Evolutionary conservation across 2,888 invertebrate species (phyloP), one percentile per base, ranked within the genome.

Genomic region (Dinocampus coccinellae): DNA sequence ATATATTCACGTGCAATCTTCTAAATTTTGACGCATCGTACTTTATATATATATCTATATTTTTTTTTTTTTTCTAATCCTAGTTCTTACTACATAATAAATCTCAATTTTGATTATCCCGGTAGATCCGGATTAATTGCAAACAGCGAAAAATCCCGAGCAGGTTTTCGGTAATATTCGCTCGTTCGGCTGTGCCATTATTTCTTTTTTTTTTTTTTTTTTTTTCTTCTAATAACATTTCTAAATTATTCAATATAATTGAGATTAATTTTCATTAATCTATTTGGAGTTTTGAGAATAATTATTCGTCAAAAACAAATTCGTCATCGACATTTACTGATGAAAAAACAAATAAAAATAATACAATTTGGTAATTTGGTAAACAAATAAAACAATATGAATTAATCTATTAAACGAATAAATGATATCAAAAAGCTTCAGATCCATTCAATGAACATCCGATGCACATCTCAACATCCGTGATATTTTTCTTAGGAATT

Each of bases 401-500:
- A 36, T 42, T 69, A 22, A n/a, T 36, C 29, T 11, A 26, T 52
- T 16, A 67, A 61, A 26, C 36, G 7, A 34, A 69, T 24, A 34
- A 24, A 26, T 13, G 16, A 47, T 47, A 47, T 47, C 20, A 7
- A 47, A n/a, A 47, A 47, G 47, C 47, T 47, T 66, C 69, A 39
- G 34, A 64, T 76, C 77, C 75, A 80, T 80, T 76, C 78, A 73
- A 70, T 75, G 64, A 70, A 74, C 77, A 77, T 72, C 77, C 73
- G 74, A 73, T 79, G 69, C 70, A 78, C 78, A 79, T 82, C 80
- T 83, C 82, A 81, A 84, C 78, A 83, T 83, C 85, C 84, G 86
- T 87, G 86, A 86, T 86, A 86, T 85, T 82, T 85, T 82, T 70
- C 53, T 84, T 86, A 85, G 81, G 81, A 82, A 83, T 81, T 83